phyloP scores from a whole-genome alignment of 2,113 vertebrate species.

The Caretta caretta region DNA sequence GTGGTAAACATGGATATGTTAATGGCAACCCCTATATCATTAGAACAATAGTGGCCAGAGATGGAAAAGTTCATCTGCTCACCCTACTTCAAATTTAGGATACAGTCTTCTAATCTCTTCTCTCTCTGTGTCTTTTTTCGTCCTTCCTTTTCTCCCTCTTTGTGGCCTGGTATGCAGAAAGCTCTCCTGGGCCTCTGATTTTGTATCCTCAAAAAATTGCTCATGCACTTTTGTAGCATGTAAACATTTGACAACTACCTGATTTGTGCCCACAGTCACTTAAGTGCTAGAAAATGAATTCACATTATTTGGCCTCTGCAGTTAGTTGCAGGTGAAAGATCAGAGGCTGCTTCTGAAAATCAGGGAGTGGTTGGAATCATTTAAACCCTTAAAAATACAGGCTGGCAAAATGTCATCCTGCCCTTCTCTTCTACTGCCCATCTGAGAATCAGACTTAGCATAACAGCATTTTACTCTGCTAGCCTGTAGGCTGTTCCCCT shows the following conservation, averaged over 20 bases:
- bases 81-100: not conserved
- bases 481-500: not conserved
- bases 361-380: not conserved
- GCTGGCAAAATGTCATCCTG: not conserved
- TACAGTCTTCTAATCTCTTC: not conserved
- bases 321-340: not conserved
- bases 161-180: not conserved
- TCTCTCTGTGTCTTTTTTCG: not conserved
- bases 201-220: not conserved
- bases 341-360: not conserved
- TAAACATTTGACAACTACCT: not conserved
- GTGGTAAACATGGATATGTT: not conserved
- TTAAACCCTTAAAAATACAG: not conserved
- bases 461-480: not conserved
- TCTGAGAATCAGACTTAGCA: not conserved
- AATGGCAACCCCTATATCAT: not conserved
- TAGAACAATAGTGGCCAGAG: not conserved
- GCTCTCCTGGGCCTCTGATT: not conserved
- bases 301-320: not conserved
- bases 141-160: not conserved
- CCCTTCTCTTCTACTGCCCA: not conserved
- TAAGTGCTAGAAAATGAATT: not conserved
- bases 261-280: not conserved
- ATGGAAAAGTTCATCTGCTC: not conserved
- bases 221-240: not conserved